A percentile compares a stretch with the other conserved stretches of the same genome.
phyloP scores from a whole-genome alignment of 2,113 vertebrate species.

The Cavia porcellus region DNA sequence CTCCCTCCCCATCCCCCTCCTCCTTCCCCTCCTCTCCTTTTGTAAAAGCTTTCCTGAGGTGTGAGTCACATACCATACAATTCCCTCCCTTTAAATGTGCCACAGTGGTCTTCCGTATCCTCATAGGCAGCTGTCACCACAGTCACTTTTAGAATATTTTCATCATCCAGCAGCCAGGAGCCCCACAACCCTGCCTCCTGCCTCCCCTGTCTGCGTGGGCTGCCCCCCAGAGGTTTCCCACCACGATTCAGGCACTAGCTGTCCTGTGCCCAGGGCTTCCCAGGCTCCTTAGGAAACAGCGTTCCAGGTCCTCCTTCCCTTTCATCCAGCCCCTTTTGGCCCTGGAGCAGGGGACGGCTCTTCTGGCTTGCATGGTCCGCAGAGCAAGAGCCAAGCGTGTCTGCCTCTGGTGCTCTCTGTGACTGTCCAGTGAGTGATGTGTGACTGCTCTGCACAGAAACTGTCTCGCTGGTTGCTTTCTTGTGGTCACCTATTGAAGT shows the following conservation, averaged over 20 bases:
- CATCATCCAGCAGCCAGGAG: background rate
- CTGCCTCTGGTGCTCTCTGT: background rate
- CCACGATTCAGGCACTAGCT: rapidly evolving
- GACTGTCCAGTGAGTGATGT: background rate
- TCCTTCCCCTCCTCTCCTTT: background rate
- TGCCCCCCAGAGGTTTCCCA: background rate
- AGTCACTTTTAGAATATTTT: background rate
- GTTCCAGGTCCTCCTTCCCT: rapidly evolving
- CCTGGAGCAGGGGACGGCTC: background rate
- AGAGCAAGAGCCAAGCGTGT: background rate
- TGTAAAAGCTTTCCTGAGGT: background rate
- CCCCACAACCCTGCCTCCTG: background rate
- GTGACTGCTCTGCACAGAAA: background rate
- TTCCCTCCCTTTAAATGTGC: background rate
- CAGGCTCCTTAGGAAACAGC: background rate
- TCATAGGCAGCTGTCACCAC: background rate
- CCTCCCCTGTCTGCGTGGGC: background rate
- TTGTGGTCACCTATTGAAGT: background rate
- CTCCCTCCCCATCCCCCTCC: background rate
- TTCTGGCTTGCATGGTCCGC: background rate
- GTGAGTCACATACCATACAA: background rate
- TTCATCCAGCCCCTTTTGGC: background rate
- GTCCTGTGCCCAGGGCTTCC: background rate
- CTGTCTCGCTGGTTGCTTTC: background rate
- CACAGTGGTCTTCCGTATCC: background rate